Base-by-base conservation (phyloP, 2,113 vertebrate genomes). In the Lucifuga dentata region DNA sequence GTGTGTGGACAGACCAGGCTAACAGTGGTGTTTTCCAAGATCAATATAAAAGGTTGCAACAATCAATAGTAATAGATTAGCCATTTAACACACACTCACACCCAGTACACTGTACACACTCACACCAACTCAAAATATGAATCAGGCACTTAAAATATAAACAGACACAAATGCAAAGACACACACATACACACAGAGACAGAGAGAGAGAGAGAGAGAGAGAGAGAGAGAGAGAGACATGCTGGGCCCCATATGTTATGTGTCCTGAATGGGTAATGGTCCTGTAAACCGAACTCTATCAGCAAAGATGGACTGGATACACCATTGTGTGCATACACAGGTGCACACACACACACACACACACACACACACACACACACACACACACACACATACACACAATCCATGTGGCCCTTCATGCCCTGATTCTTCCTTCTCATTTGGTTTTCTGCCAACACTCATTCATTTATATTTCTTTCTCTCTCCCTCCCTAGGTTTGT, bases 251-350 rank as follows among this genome's bases (percentile, higher is more conserved):
- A 87, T 90, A 84, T 92, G 84, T 70, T 89, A n/a, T 50, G 48
- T 78, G 89, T 85, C 81, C 83, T 84, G 62, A 57, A 81, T 84
- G 81, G 79, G 81, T 86, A 86, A 86, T 88, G 84, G 81, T 29
- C 76, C 76, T 69, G 46, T 62, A 77, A 29, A 29, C 26, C 26
- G n/a, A 29, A 29, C 26, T 5, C 3, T 29, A 29, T 29, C 26
- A 29, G 3, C 26, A 29, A 29, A 29, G 26, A 29, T 29, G 26
- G 26, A 29, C 26, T 29, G 26, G 26, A 46, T 11, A 15, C 1
- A 40, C 17, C 45, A 7, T 29, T 29, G 26, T 29, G 7, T 3
- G 26, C n/a, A 11, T 36, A 5, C 36, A 13, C 46, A 5, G 26
- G 32, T 41, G 33, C 41, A 61, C 26, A 33, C 58, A 61, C 58